Conservation (phyloP, 2,888 invertebrate genomes). For the Helicoverpa assulta region DNA sequence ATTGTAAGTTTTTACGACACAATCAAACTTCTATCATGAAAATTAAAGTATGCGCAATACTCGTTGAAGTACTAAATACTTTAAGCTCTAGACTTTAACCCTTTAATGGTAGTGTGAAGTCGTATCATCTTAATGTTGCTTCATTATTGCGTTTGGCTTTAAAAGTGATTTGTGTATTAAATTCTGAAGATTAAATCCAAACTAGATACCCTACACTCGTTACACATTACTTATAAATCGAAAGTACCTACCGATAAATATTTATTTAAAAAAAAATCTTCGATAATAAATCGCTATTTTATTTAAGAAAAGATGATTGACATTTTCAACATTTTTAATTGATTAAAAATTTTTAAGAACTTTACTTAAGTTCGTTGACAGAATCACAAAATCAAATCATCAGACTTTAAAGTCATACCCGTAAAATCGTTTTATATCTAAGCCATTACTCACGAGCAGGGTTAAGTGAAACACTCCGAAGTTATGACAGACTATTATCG, state of each 20-base stretch:
- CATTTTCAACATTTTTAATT: too few relatives aligned
- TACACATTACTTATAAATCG: too few relatives aligned
- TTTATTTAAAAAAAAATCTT: too few relatives aligned
- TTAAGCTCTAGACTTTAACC: slow-evolving; percentile 10
- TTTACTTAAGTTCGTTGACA: slow-evolving; percentile 21
- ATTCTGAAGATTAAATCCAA: neutral
- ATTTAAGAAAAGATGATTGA: too few relatives aligned
- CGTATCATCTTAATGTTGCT: neutral
- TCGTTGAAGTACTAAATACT: slow-evolving; percentile 23
- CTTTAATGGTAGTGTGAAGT: slow-evolving; percentile 3
- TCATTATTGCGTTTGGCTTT: neutral
- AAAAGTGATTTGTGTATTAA: too few relatives aligned
- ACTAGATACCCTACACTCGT: neutral
- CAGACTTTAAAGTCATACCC: slow-evolving; percentile 51
- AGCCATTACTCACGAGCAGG: slow-evolving; percentile 58
- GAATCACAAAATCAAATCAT: slow-evolving; percentile 48
- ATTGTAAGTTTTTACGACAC: slow-evolving; percentile 33
- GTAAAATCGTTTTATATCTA: slow-evolving; percentile 52
- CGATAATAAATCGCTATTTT: too few relatives aligned
- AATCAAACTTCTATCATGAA: slow-evolving; percentile 30
- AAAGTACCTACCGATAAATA: too few relatives aligned
- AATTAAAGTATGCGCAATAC: slow-evolving; percentile 7
- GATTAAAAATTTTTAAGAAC: neutral
- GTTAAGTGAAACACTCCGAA: slow-evolving; percentile 63
- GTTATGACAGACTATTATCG: slow-evolving; percentile 70